phyloP scores from a whole-genome alignment of 2,113 vertebrate genomes.

The Dissostichus mawsoni region DNA sequence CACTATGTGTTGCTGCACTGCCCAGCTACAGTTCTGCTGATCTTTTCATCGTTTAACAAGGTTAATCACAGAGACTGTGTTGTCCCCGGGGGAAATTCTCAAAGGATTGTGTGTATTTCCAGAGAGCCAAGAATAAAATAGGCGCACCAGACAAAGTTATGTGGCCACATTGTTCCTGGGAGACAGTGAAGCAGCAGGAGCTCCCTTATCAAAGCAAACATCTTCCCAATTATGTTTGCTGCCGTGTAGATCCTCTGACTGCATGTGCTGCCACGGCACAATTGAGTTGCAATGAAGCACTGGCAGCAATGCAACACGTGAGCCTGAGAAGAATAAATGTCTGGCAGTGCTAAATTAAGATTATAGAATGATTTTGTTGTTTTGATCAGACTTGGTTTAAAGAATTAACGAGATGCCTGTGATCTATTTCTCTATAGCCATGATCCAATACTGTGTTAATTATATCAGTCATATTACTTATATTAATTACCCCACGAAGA shows the following conservation, averaged over 20 bases:
- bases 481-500: not conserved
- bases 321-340: not conserved
- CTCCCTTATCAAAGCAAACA: slow-evolving; percentile 87
- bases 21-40: slow-evolving; percentile 45
- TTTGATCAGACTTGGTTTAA: not conserved
- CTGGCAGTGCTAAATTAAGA: not conserved
- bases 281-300: not conserved
- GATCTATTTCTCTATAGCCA: too few relatives aligned
- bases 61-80: slow-evolving; percentile 87
- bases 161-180: slow-evolving; percentile 87
- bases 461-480: too few relatives aligned
- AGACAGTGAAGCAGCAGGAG: slow-evolving; percentile 89
- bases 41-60: slow-evolving; percentile 85
- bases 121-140: slow-evolving; percentile 81
- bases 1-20: slow-evolving; percentile 44
- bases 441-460: too few relatives aligned
- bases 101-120: slow-evolving; percentile 80
- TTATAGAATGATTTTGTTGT: not conserved
- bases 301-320: not conserved
- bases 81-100: slow-evolving; percentile 75
- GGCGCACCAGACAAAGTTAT: slow-evolving; percentile 85
- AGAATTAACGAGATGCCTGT: too few relatives aligned
- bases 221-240: slow-evolving; percentile 84
- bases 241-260: not conserved
- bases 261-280: not conserved